Percentiles rank a stretch among this genome's conserved stretches.
These are phyloP conservation scores for Hypsopygia costalis DNA, from an alignment of 2,888 invertebrate species.

Conservation along the genomic window DNA sequence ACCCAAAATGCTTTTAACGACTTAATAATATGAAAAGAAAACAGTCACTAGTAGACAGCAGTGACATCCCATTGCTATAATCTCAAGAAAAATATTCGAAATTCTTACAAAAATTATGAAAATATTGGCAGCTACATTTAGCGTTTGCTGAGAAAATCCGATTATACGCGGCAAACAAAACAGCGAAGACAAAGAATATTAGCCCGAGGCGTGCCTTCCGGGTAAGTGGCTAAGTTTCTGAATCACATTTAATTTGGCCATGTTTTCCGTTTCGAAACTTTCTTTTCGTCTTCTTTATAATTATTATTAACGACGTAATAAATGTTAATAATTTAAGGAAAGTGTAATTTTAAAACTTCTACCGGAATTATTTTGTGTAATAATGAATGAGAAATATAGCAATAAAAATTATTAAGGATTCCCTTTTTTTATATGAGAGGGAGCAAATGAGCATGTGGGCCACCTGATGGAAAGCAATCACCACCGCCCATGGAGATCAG, in stretches of 20 bases:
- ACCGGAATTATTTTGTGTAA: too few relatives aligned
- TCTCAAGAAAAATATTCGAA: constrained; percentile 7
- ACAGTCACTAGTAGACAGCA: constrained; percentile 3
- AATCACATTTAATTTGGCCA: constrained; percentile 37
- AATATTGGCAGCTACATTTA: constrained; percentile 9
- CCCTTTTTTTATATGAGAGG: too few relatives aligned
- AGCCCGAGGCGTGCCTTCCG: constrained; percentile 18
- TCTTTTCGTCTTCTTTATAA: constrained; percentile 4
- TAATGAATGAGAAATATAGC: too few relatives aligned
- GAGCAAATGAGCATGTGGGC: too few relatives aligned
- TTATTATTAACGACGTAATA: background rate
- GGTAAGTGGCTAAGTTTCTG: constrained; percentile 38
- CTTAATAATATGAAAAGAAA: background rate
- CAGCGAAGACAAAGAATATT: constrained; percentile 36
- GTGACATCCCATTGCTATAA: constrained; percentile 9
- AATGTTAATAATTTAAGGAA: background rate
- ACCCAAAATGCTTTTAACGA: background rate
- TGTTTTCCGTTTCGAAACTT: constrained; percentile 26
- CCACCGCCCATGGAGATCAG: too few relatives aligned
- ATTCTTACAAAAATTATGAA: constrained; percentile 9
- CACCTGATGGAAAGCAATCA: too few relatives aligned
- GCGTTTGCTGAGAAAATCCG: constrained; percentile 25
- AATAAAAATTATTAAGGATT: too few relatives aligned
- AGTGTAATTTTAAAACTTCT: too few relatives aligned
- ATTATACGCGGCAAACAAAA: constrained; percentile 38